These are phyloP conservation scores for Eilema depressum DNA, from an alignment of 2,888 invertebrate genomes.

Conservation along the genomic window DNA sequence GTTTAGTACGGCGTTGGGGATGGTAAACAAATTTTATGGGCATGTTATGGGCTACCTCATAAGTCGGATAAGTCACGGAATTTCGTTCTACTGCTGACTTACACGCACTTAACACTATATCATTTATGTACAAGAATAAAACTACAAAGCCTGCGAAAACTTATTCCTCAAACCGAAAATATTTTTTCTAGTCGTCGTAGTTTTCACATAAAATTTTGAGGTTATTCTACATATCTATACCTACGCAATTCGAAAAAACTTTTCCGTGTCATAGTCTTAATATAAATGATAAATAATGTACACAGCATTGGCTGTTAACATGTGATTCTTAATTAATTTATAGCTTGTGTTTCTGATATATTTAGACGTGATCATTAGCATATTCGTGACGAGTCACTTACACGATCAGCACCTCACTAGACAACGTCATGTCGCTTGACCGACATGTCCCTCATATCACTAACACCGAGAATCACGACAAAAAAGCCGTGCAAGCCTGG, in stretches of 20 bases:
- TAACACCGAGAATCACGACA: conserved; percentile 30
- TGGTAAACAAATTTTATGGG: conserved; percentile 76
- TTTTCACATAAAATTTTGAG: conserved; percentile 2
- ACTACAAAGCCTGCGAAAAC: not conserved
- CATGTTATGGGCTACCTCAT: conserved; percentile 59
- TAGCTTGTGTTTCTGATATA: conserved; percentile 35
- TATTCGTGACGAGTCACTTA: conserved; percentile 42
- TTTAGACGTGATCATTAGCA: conserved; percentile 45
- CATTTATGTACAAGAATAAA: conserved; percentile 36
- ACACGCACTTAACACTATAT: conserved; percentile 76
- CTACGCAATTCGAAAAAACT: not conserved
- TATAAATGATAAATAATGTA: conserved; percentile 17
- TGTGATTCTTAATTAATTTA: conserved; percentile 38
- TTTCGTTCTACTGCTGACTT: conserved; percentile 65
- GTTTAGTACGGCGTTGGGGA: conserved; percentile 60
- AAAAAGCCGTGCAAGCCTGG: conserved; percentile 65
- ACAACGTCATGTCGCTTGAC: conserved; percentile 37
- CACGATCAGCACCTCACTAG: conserved; percentile 30
- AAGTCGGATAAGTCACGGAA: conserved; percentile 77
- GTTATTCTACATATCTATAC: not conserved
- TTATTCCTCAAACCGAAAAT: not conserved
- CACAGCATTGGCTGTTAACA: conserved; percentile 26
- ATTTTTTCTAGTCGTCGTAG: not conserved
- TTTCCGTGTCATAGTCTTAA: conserved; percentile 12
- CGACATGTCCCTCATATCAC: conserved; percentile 36